These are phyloP conservation scores for Myotis findleyi DNA, from an alignment of 2,797 vertebrate genomes.

Conservation along the genomic window DNA sequence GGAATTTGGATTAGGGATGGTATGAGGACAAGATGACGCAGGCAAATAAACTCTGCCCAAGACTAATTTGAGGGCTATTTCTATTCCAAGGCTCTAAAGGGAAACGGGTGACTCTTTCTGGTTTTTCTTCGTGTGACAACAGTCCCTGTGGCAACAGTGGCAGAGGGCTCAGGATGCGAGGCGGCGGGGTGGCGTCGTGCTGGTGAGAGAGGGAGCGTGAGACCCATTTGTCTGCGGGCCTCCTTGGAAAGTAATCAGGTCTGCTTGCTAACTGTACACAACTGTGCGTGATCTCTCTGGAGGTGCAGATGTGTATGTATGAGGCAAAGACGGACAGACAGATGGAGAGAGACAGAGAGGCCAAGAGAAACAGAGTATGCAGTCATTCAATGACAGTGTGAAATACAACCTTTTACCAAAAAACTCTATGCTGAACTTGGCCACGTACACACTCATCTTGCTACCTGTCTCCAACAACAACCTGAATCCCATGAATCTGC, in stretches of 20 bases:
- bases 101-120: not conserved
- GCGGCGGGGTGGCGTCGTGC: rapidly evolving
- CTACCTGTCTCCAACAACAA: not conserved
- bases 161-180: not conserved
- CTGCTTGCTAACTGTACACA: not conserved
- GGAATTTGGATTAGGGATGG: not conserved
- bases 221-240: not conserved
- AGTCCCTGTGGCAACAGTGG: not conserved
- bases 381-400: not conserved
- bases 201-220: not conserved
- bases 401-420: not conserved
- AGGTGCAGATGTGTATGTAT: rapidly evolving
- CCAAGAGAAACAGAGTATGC: not conserved
- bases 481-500: not conserved
- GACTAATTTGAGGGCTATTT: not conserved
- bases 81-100: not conserved
- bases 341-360: not conserved
- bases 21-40: not conserved
- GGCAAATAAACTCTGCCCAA: not conserved
- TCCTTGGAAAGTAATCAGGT: not conserved
- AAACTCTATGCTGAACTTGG: not conserved
- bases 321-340: not conserved
- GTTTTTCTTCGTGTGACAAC: not conserved
- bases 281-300: not conserved
- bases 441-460: not conserved